These are phyloP conservation scores for Danio rerio DNA, from an alignment of 2,113 vertebrate species.

Conservation along the genomic window GRCz12tu NC_133185.1:4595001-4595500, in stretches of 20 bases:
- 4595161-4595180: too few relatives aligned
- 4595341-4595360: constrained; percentile 4
- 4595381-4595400: not conserved
- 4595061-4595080: too few relatives aligned
- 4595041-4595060: too few relatives aligned
- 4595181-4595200: too few relatives aligned
- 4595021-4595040: too few relatives aligned
- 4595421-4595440: not conserved
- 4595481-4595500: not conserved
- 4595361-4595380: constrained; percentile 25
- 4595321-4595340: constrained; percentile 25
- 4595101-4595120: too few relatives aligned
- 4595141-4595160: too few relatives aligned
- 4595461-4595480: not conserved
- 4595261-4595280: not conserved
- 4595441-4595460: too few relatives aligned
- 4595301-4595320: not conserved
- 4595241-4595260: not conserved
- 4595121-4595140: too few relatives aligned
- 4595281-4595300: not conserved
- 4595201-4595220: too few relatives aligned
- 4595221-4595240: not conserved
- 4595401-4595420: not conserved
- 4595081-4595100: too few relatives aligned
- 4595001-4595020: too few relatives aligned